These are phyloP conservation scores for Lepidurus packardi DNA, from an alignment of 1,140 invertebrate genomes.

Conservation along the genomic window DNA sequence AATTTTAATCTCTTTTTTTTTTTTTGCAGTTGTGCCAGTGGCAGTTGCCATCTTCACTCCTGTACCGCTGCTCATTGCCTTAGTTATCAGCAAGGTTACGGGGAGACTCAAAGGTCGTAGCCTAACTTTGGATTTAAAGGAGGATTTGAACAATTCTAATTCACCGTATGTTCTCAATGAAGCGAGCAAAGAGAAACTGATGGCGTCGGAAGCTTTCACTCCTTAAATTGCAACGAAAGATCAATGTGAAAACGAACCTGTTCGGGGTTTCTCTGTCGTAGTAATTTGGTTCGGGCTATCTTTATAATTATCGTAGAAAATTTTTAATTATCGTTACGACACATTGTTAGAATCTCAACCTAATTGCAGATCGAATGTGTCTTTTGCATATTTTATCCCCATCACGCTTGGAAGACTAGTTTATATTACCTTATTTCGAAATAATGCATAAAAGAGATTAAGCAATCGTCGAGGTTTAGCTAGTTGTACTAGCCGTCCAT, in stretches of 20 bases:
- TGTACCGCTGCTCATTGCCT: slow-evolving; percentile 59
- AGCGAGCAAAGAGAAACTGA: slow-evolving; percentile 2
- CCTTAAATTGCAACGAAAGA: background rate
- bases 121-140: background rate
- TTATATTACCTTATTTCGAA: background rate
- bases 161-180: background rate
- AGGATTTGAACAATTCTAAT: background rate
- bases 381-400: too few relatives aligned
- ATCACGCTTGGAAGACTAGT: background rate
- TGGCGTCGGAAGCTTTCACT: background rate
- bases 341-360: background rate
- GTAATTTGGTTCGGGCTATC: background rate
- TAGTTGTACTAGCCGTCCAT: too few relatives aligned
- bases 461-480: too few relatives aligned
- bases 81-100: slow-evolving; percentile 29
- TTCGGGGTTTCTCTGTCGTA: background rate
- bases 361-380: background rate
- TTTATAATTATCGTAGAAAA: slow-evolving; percentile 7
- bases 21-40: slow-evolving; percentile 68
- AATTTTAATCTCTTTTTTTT: slow-evolving; percentile 37
- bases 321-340: background rate
- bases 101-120: background rate
- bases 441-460: too few relatives aligned
- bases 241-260: background rate
- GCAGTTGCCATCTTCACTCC: slow-evolving; percentile 90